A percentile compares a stretch with the other conserved stretches of the same genome.
phyloP scores from a whole-genome alignment of 2,888 invertebrate species.

The Steromphala cineraria region DNA sequence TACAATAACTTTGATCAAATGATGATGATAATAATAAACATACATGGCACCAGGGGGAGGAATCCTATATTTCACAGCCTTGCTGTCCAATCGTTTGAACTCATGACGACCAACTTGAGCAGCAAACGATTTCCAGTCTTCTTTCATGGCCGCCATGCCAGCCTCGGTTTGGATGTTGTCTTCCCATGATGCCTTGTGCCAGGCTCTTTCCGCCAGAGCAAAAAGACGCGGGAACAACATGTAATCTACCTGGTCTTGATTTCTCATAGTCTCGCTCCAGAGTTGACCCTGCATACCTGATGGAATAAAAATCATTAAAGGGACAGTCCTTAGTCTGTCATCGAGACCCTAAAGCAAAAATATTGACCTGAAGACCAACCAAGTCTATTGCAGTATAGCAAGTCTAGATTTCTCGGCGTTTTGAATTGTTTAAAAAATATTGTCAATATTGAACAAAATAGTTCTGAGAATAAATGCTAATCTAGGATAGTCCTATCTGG shows the following conservation, averaged over 20 bases:
- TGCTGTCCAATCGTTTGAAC: slow-evolving; percentile 48
- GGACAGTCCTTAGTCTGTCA: too few relatives aligned
- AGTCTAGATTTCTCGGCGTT: too few relatives aligned
- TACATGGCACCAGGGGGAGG: slow-evolving; percentile 63
- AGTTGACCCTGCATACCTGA: slow-evolving; percentile 68
- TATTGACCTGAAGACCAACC: too few relatives aligned
- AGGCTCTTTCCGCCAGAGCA: slow-evolving; percentile 69
- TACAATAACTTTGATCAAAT: not conserved
- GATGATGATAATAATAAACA: slow-evolving; percentile 12
- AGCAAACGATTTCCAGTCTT: slow-evolving; percentile 58
- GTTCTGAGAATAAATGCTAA: too few relatives aligned
- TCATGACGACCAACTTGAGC: slow-evolving; percentile 53
- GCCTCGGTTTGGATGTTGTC: slow-evolving; percentile 14
- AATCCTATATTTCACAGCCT: slow-evolving; percentile 52
- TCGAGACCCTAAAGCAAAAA: too few relatives aligned
- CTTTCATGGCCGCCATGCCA: slow-evolving; percentile 7
- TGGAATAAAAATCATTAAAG: too few relatives aligned
- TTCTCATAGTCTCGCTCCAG: slow-evolving; percentile 63
- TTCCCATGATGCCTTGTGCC: slow-evolving; percentile 70
- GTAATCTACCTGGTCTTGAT: slow-evolving; percentile 46
- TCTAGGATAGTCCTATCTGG: too few relatives aligned
- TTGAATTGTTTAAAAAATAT: too few relatives aligned
- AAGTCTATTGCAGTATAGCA: too few relatives aligned
- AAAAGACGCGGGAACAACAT: slow-evolving; percentile 63
- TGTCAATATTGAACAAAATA: too few relatives aligned